Evolutionary conservation across 2,113 vertebrate genomes (phyloP).

Genomic region (Orycteropus afer): DNA sequence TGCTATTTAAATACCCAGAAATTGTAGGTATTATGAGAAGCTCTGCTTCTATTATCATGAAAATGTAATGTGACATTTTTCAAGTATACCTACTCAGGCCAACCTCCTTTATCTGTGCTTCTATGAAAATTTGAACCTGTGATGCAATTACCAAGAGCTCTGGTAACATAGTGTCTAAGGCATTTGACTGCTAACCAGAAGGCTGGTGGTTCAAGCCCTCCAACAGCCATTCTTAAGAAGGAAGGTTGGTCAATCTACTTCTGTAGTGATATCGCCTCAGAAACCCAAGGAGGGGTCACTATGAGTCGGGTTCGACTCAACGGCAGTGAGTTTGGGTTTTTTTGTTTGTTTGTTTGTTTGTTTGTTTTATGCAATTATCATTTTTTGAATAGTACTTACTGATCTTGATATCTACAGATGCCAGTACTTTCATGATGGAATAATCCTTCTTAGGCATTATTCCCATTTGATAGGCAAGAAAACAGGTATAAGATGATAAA

Average conservation of each 20-base stretch:
- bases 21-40: conserved; percentile 33
- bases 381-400: conserved; percentile 35
- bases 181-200: no score
- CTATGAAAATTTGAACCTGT: conserved; percentile 24
- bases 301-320: no score
- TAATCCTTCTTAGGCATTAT: background rate
- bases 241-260: no score
- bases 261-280: no score
- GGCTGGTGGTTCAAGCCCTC: no score
- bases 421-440: background rate
- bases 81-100: background rate
- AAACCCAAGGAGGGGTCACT: no score
- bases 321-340: no score
- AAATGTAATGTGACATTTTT: conserved; percentile 61
- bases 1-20: conserved; percentile 60
- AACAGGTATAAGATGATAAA: conserved; percentile 16
- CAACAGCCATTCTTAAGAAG: no score
- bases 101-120: conserved; percentile 63
- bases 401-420: background rate
- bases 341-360: no score
- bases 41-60: conserved; percentile 34
- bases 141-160: background rate
- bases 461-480: conserved; percentile 60
- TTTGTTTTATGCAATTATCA: conserved; percentile 2
- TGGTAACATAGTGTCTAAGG: no score